phyloP scores from a whole-genome alignment of 2,797 vertebrate genomes.

The Rhinatrema bivittatum region DNA sequence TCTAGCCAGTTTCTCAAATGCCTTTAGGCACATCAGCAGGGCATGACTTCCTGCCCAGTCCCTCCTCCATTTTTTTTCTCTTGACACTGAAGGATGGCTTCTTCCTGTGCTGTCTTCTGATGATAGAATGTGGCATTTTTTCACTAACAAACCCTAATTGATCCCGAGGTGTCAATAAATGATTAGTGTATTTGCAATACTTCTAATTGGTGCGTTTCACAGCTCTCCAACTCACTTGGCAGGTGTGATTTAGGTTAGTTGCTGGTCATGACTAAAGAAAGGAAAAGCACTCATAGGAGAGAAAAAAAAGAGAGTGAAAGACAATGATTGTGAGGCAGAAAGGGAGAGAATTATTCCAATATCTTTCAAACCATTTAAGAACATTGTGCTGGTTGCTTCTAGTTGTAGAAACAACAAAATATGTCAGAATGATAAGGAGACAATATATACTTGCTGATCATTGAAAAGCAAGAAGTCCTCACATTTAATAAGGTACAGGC shows the following conservation, averaged over 20 bases:
- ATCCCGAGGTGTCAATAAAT: constrained; percentile 15
- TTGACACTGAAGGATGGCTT: constrained; percentile 1
- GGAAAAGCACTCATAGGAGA: not conserved
- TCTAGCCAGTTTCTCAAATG: too few relatives aligned
- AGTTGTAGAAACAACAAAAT: not conserved
- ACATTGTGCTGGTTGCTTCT: not conserved
- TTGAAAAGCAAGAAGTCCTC: not conserved
- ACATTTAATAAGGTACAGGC: not conserved
- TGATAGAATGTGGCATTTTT: not conserved
- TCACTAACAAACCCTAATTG: constrained; percentile 3
- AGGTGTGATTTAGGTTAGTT: constrained; percentile 3
- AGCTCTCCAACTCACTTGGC: not conserved
- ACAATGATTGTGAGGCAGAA: too few relatives aligned
- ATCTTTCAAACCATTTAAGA: not conserved
- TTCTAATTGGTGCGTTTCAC: constrained; percentile 17
- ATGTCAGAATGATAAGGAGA: not conserved
- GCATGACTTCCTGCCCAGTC: too few relatives aligned
- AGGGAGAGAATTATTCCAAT: not conserved
- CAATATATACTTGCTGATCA: not conserved
- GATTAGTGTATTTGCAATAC: constrained; percentile 7
- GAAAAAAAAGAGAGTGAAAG: not conserved
- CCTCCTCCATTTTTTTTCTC: not conserved
- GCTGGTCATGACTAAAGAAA: not conserved
- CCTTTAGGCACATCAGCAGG: too few relatives aligned
- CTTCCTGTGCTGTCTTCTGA: not conserved